phyloP scores from a whole-genome alignment of 2,113 vertebrate genomes.

The Rostratula benghalensis region DNA sequence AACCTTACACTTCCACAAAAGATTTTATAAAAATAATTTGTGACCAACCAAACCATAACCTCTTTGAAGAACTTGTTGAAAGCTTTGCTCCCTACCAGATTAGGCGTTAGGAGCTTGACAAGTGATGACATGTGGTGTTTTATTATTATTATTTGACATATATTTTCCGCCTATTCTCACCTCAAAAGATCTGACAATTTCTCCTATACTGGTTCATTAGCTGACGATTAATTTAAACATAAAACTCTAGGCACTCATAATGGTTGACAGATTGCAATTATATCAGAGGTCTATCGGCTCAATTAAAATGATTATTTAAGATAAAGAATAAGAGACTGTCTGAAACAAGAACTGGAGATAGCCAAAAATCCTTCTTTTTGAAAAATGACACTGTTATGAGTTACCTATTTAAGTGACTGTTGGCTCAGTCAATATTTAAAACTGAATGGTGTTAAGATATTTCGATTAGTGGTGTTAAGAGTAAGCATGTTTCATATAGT shows the following conservation, averaged over 20 bases:
- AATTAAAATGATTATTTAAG: neutral
- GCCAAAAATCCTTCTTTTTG: neutral
- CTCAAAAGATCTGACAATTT: neutral
- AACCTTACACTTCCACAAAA: neutral
- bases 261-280: neutral
- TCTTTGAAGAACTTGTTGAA: slow-evolving; percentile 11
- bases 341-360: neutral
- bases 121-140: neutral
- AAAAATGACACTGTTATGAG: neutral
- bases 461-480: neutral
- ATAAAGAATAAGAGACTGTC: neutral
- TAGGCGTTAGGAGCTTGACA: neutral
- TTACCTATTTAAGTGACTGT: neutral
- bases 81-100: slow-evolving; percentile 12
- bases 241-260: neutral
- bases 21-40: neutral
- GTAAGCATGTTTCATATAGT: neutral
- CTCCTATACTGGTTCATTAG: neutral
- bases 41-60: neutral
- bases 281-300: neutral
- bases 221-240: neutral
- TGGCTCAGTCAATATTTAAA: neutral
- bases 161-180: neutral
- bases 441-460: neutral
- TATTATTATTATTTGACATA: neutral